Percentiles rank a stretch among this genome's conserved stretches.
These are phyloP conservation scores for Anarhynchus alexandrinus DNA, from an alignment of 2,113 vertebrate species.

Conservation along the genomic window DNA sequence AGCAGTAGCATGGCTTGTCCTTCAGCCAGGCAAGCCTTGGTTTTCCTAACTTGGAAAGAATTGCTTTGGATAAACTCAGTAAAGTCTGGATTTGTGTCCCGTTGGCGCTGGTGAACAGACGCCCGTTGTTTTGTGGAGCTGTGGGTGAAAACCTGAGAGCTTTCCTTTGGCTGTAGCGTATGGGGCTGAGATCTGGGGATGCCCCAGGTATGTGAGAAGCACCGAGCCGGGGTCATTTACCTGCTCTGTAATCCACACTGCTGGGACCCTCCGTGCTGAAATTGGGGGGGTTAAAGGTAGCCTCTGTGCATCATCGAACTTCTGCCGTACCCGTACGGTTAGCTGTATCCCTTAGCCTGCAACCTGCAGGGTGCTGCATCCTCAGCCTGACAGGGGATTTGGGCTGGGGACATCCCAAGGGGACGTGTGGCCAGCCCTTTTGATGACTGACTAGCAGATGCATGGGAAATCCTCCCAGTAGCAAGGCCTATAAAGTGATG, in stretches of 20 bases:
- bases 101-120: not conserved
- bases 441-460: not conserved
- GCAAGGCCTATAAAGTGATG: not conserved
- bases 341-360: accelerated
- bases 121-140: not conserved
- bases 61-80: not conserved
- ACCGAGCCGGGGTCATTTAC: accelerated
- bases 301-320: not conserved
- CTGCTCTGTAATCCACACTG: accelerated
- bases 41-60: slow-evolving; percentile 32
- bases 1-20: not conserved
- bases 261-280: not conserved
- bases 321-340: accelerated
- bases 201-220: not conserved
- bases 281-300: not conserved
- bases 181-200: accelerated
- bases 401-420: not conserved
- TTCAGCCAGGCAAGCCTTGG: not conserved
- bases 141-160: not conserved
- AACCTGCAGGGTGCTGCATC: accelerated
- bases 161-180: not conserved
- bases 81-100: not conserved
- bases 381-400: not conserved
- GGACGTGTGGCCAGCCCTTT: accelerated
- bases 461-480: not conserved